These are phyloP conservation scores for Spongilla lacustris DNA, from an alignment of 37 sponge, comb jelly and placozoan genomes.

Conservation along the genomic window DNA sequence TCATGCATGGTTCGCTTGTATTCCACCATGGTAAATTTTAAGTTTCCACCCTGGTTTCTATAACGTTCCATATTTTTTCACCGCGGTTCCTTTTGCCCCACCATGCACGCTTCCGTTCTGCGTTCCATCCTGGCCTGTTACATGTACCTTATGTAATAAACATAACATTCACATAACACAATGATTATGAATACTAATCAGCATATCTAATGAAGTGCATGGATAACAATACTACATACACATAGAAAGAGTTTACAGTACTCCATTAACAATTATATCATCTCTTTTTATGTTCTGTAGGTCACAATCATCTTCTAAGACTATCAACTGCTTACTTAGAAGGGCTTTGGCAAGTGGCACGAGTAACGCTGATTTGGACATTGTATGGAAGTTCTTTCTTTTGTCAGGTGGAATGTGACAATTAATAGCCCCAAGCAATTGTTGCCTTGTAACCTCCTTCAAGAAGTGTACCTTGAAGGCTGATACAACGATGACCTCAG, in stretches of 20 bases:
- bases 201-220: not conserved
- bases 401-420: not conserved
- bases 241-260: slow-evolving; percentile 6
- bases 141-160: slow-evolving; percentile 1
- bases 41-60: not conserved
- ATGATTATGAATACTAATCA: not conserved
- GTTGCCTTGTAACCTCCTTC: slow-evolving; percentile 9
- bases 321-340: not conserved
- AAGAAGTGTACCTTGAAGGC: slow-evolving; percentile 18
- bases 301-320: slow-evolving; percentile 2
- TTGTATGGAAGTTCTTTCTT: not conserved
- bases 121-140: slow-evolving; percentile 1
- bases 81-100: not conserved
- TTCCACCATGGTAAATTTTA: not conserved
- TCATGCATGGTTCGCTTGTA: not conserved
- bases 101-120: slow-evolving; percentile 1
- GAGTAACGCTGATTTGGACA: not conserved
- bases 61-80: not conserved
- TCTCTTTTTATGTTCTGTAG: slow-evolving; percentile 3
- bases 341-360: slow-evolving; percentile 10
- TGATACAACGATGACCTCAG: not conserved
- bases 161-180: not conserved
- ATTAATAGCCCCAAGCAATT: slow-evolving; percentile 1
- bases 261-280: not conserved
- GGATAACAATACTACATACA: not conserved